Conservation (phyloP, 2,888 invertebrate species). For the Caenorhabditis sp. region DNA sequence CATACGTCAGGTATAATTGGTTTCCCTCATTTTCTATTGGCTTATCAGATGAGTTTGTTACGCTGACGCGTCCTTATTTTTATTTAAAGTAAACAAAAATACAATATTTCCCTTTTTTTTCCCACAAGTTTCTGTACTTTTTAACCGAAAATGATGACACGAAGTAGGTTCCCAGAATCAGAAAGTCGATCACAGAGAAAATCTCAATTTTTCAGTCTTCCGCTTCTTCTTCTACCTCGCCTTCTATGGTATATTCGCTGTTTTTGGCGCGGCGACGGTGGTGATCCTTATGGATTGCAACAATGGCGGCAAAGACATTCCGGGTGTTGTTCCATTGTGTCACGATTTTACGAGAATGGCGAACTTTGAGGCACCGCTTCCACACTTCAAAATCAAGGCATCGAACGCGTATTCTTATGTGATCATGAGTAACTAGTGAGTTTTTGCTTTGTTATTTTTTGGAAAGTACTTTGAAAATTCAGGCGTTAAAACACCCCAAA, state of each 20-base stretch:
- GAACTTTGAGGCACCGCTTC: constrained; percentile 27
- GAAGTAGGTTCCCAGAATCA: background rate
- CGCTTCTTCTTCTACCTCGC: constrained; percentile 11
- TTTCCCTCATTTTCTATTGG: background rate
- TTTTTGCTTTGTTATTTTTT: too few relatives aligned
- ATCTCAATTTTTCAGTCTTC: constrained; percentile 29
- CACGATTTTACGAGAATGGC: constrained; percentile 34
- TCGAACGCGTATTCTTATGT: constrained; percentile 25
- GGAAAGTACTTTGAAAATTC: too few relatives aligned
- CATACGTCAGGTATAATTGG: too few relatives aligned
- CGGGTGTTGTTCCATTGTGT: constrained; percentile 41
- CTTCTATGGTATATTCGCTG: constrained; percentile 21
- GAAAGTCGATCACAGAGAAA: background rate
- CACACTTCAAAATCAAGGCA: constrained; percentile 27
- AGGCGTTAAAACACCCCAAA: too few relatives aligned
- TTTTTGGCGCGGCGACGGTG: constrained; percentile 19
- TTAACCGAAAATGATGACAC: background rate
- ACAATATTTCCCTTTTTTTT: background rate
- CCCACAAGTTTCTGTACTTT: background rate
- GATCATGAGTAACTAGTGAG: constrained; percentile 28
- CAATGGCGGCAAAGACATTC: constrained; percentile 28
- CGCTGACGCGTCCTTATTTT: constrained; percentile 8
- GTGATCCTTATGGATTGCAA: constrained; percentile 26
- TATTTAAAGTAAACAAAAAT: background rate
- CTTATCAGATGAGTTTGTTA: constrained; percentile 4